phyloP scores from a whole-genome alignment of 2,888 invertebrate species.

The Clistopyga incitator region DNA sequence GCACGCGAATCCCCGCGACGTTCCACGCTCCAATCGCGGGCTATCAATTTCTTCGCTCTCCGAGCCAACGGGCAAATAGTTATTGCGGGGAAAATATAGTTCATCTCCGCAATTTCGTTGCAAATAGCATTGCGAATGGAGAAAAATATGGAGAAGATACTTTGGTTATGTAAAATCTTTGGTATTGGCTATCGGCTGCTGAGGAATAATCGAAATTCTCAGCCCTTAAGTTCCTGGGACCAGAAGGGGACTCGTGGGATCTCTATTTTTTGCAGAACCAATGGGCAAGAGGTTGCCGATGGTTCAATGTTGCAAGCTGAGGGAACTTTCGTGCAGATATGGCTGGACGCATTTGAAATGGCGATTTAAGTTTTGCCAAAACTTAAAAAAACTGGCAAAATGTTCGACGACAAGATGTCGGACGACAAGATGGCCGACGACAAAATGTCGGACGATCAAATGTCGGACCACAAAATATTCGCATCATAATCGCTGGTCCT shows the following conservation, averaged over 20 bases:
- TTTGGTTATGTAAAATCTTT: neutral
- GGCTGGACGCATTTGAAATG: no score
- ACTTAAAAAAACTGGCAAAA: no score
- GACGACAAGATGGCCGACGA: no score
- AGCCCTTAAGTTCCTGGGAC: no score
- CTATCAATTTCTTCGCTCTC: conserved; percentile 45
- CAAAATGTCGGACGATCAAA: no score
- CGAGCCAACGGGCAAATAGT: conserved; percentile 16
- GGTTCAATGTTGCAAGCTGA: no score
- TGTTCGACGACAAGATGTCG: no score
- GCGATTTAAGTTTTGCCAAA: no score
- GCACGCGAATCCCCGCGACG: conserved; percentile 26
- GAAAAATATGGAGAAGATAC: neutral
- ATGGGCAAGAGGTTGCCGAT: no score
- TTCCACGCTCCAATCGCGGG: neutral
- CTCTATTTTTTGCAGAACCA: no score
- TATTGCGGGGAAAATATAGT: conserved; percentile 1
- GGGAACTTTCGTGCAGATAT: no score
- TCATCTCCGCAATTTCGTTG: neutral
- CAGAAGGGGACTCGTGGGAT: neutral
- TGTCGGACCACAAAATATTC: neutral
- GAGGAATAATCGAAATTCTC: no score
- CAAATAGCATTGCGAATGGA: neutral
- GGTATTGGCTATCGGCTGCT: neutral
- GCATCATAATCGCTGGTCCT: neutral